These are phyloP conservation scores for Mormyrops boulengeri DNA, from an alignment of 2,797 vertebrate genomes.

Conservation along the genomic window DNA sequence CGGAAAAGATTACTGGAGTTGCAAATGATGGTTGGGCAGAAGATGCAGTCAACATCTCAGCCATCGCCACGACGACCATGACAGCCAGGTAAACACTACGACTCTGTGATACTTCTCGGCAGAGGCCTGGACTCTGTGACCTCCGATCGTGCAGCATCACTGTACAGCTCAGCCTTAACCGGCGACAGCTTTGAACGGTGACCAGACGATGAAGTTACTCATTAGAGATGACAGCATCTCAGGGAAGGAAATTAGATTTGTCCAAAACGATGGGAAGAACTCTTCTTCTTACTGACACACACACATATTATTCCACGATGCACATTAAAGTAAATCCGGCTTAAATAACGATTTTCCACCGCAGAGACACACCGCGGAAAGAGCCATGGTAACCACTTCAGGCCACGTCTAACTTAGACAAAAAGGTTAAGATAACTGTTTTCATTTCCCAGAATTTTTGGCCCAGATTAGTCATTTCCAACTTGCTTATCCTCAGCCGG, in stretches of 20 bases:
- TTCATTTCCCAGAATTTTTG: background rate
- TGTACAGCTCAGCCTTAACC: background rate
- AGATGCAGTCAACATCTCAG: background rate
- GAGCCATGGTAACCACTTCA: background rate
- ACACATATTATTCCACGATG: background rate
- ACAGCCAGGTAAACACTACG: background rate
- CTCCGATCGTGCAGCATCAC: background rate
- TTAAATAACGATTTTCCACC: background rate
- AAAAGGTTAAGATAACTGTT: background rate
- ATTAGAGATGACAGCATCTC: background rate
- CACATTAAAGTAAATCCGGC: background rate
- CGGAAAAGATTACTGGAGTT: background rate
- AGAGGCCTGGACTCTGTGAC: background rate
- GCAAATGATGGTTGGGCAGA: slow-evolving; percentile 6
- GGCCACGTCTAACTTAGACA: background rate
- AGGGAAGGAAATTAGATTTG: background rate
- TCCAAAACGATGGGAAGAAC: background rate
- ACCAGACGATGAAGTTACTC: background rate
- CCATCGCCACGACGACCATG: background rate
- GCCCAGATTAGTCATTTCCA: background rate
- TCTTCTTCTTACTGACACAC: background rate
- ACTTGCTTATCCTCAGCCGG: background rate
- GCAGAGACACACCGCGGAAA: background rate
- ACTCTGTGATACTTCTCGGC: background rate
- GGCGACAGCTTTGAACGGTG: background rate